phyloP scores from a whole-genome alignment of 2,888 invertebrate genomes.

The Torymus aiolomorphi region DNA sequence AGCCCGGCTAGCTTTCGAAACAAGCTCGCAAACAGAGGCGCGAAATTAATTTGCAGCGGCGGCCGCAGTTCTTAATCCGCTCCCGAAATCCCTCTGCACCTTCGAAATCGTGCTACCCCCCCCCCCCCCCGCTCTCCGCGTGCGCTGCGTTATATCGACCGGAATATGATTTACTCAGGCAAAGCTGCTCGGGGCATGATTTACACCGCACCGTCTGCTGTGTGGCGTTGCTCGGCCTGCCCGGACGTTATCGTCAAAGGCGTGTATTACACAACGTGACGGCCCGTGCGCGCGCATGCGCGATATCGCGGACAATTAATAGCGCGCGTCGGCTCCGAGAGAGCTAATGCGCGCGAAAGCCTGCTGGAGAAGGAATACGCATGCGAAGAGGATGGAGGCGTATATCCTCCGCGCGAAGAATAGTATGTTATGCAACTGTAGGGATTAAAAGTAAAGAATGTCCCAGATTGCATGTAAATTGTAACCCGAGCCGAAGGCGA shows the following conservation, averaged over 20 bases:
- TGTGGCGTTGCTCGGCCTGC: not conserved
- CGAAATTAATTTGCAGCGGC: no score
- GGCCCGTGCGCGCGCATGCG: constrained; percentile 36
- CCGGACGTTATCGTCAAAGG: constrained; percentile 56
- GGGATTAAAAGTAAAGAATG: no score
- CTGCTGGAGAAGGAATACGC: constrained; percentile 67
- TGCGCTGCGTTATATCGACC: constrained; percentile 48
- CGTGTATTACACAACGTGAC: constrained; percentile 48
- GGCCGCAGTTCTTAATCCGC: no score
- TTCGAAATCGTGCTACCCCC: no score
- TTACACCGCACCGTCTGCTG: constrained; percentile 43
- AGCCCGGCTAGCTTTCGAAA: no score
- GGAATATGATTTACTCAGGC: constrained; percentile 57
- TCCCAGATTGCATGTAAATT: no score
- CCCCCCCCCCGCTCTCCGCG: no score
- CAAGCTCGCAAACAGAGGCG: no score
- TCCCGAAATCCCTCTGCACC: no score
- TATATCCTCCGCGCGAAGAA: constrained; percentile 62
- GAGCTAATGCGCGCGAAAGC: constrained; percentile 60
- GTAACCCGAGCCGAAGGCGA: no score
- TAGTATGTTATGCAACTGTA: no score
- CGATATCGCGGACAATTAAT: constrained; percentile 65
- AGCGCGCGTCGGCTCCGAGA: constrained; percentile 61
- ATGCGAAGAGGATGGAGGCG: constrained; percentile 70
- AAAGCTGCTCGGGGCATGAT: constrained; percentile 57